Evolutionary conservation across 2,113 vertebrate species (phyloP), one percentile per base, ranked within the genome.

Genomic region (Hiodon tergisus): DNA sequence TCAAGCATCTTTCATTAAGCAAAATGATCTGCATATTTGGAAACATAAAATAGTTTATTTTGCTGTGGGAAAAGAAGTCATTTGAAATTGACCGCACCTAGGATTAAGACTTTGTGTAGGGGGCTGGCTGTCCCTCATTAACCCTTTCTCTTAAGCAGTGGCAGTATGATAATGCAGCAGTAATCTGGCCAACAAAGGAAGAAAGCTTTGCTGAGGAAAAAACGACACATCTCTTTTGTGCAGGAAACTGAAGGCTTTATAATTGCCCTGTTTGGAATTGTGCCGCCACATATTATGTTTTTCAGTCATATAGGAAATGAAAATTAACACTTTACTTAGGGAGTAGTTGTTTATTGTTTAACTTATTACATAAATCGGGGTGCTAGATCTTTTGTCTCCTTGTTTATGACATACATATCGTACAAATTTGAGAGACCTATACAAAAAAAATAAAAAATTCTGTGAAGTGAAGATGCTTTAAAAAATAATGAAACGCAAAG

Each of bases 1-100:
- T 98, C 97, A 98, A 97, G 95, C 97, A 99, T 99, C 97, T 98
- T 99, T 99, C 97, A 99, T 99, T 99, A 99, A 98, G 97, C 95
- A 98, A 98, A 99, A 99, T 99, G 96, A 99, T 99, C 97, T 98
- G 95, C 97, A 98, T 98, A 99, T 99, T 99, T 98, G 96, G 94
- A 99, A 96, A 98, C 96, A 98, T 98, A 98, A 99, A 99, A 98
- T 98, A 96, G 95, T 99, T 93, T 97, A 97, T 97, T 98, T 98
- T 95, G 95, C 95, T 93, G 95, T 95, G 95, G 94, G 95, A 94
- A 95, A 93, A 92, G 94, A 94, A 97, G 94, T 95, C 91, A 94
- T 91, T 93, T 91, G 93, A 93, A 95, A 96, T 94, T 91, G 94
- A 98, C 95, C 95, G 92, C 87, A 83, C 89, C 85, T 82, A 84